phyloP scores from a whole-genome alignment of 30 jellyfish, hydroid and myxozoan genomes.

The Rhopilema esculentum region DNA sequence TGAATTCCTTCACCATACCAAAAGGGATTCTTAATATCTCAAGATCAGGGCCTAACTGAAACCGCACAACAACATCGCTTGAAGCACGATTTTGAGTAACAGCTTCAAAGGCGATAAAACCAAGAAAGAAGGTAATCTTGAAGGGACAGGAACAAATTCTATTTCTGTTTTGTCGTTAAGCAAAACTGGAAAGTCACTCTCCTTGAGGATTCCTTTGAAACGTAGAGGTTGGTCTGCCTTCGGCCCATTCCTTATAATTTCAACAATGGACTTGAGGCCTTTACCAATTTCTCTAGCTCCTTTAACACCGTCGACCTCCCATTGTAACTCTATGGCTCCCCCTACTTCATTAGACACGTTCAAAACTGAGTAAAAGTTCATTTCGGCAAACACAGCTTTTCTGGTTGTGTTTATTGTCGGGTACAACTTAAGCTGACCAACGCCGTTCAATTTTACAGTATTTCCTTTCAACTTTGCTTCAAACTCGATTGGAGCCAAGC shows the following conservation, averaged over 20 bases:
- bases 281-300: not conserved
- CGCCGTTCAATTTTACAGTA: conserved; percentile 21
- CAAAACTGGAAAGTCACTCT: not conserved
- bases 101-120: conserved; percentile 6
- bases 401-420: conserved; percentile 3
- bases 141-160: not conserved
- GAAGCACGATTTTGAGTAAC: conserved; percentile 40
- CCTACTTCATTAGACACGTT: conserved; percentile 31
- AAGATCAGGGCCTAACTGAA: conserved; percentile 16
- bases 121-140: not conserved
- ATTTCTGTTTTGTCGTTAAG: conserved; percentile 1
- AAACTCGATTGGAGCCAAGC: not conserved
- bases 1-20: not conserved
- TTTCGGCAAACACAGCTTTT: conserved; percentile 17
- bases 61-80: conserved; percentile 6
- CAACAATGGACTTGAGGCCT: not conserved
- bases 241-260: not conserved
- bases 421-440: not conserved
- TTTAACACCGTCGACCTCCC: conserved; percentile 40
- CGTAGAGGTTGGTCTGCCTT: conserved; percentile 7
- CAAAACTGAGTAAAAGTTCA: not conserved
- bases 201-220: not conserved
- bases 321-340: conserved; percentile 1
- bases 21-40: conserved; percentile 33
- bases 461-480: conserved; percentile 20